Base-by-base conservation (phyloP, 2,888 invertebrate species). In the Agriotes lineatus region DNA sequence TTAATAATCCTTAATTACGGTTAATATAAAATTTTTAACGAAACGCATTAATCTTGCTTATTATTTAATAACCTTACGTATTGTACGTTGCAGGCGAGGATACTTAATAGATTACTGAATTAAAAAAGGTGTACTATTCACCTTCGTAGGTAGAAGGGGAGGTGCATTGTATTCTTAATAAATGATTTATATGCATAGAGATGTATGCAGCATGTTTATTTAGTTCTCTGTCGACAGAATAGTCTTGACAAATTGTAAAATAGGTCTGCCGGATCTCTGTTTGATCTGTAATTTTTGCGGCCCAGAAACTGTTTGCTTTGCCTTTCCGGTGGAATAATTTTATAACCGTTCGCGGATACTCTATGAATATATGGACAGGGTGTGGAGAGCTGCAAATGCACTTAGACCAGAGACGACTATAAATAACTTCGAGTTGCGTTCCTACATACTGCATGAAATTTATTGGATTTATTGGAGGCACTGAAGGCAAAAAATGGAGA, bases 181-280 rank as follows among this genome's bases (percentile, higher is more conserved):
- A 78, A 80, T 79, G 77, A 80, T 80, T 77, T 80, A 80, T 80
- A 80, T 80, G 80, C 79, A 80, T 78, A 75, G 80, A 76, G 78
- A 77, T 79, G 76, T 76, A 72, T 73, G 71, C 60, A 67, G 74
- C 63, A 73, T 80, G 78, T 80, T 81, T 80, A 79, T 78, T 80
- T 78, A 80, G 79, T 78, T 72, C 74, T 75, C 74, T 74, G 76
- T 70, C 75, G 77, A 77, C 75, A 75, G 72, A 73, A 71, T 69
- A 69, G 68, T 74, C 71, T 78, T 80, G 80, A 79, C 78, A 80
- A 81, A 80, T 80, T 79, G 75, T 77, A 75, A 75, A 77, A 75
- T 75, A 74, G 74, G 72, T 72, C 48, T 58, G 50, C 62, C 45
- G 44, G 44, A 60, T 57, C 62, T 56, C 14, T 65, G 19, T 54